Evolutionary conservation across 2,113 vertebrate species (phyloP).

Genomic region (Puntigrus tetrazona): DNA sequence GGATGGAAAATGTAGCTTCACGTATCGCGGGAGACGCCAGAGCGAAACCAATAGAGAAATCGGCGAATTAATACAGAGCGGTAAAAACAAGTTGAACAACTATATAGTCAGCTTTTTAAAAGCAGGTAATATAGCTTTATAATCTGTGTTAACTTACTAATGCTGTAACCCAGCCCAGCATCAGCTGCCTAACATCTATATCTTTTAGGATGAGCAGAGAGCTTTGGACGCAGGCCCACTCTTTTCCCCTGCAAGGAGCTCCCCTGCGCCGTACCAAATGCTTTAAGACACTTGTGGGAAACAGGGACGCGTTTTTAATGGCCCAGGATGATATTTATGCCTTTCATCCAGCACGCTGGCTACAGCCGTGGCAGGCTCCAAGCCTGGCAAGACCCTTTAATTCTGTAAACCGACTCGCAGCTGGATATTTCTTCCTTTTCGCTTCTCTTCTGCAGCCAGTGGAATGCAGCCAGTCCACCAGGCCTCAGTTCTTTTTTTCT

Average conservation of each 20-base stretch:
- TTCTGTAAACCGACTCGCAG: constrained; percentile 63
- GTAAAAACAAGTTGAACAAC: not conserved
- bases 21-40: constrained; percentile 48
- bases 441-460: constrained; percentile 52
- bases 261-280: constrained; percentile 52
- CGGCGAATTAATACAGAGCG: constrained; percentile 56
- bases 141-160: not conserved
- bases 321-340: constrained; percentile 61
- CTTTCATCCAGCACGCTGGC: constrained; percentile 60
- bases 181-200: constrained; percentile 4
- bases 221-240: constrained; percentile 23
- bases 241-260: constrained; percentile 13
- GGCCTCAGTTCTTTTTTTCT: constrained; percentile 57
- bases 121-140: not conserved
- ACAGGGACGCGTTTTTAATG: constrained; percentile 53
- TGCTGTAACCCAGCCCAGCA: not conserved
- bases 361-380: constrained; percentile 54
- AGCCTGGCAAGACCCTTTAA: constrained; percentile 57
- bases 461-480: constrained; percentile 56
- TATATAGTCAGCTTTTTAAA: not conserved
- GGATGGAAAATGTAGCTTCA: constrained; percentile 70
- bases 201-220: constrained; percentile 2
- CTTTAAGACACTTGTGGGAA: constrained; percentile 53
- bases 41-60: constrained; percentile 58
- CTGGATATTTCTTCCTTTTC: constrained; percentile 49